Evolutionary conservation across 2,888 invertebrate genomes (phyloP).

Genomic region (Lordiphosa andalusiaca): DNA sequence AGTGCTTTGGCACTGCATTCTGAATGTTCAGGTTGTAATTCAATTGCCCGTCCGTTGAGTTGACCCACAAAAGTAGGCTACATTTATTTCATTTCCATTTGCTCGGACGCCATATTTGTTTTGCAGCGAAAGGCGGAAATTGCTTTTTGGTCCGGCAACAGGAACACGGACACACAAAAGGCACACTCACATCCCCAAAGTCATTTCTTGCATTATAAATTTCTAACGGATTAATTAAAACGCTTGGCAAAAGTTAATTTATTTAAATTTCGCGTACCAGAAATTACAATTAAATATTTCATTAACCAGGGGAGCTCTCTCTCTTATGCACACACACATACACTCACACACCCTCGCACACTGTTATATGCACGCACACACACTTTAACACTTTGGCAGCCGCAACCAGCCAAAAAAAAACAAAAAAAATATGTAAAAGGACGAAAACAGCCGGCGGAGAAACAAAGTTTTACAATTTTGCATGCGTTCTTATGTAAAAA

Average conservation of each 20-base stretch:
- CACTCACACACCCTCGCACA: constrained; percentile 11
- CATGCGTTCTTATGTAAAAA: constrained; percentile 6
- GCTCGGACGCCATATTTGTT: neutral
- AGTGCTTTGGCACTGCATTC: constrained; percentile 27
- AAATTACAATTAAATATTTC: constrained; percentile 72
- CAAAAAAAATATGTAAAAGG: neutral
- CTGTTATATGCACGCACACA: constrained; percentile 18
- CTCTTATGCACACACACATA: constrained; percentile 13
- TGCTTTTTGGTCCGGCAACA: neutral
- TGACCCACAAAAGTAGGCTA: constrained; percentile 27
- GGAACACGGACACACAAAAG: no score
- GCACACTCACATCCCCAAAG: neutral
- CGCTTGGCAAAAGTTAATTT: constrained; percentile 59
- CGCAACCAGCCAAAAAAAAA: constrained; percentile 18
- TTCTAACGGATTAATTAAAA: constrained; percentile 60
- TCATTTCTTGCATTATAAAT: constrained; percentile 21
- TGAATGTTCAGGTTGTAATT: constrained; percentile 58
- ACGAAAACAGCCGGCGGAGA: neutral
- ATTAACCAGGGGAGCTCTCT: constrained; percentile 46
- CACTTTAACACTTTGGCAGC: constrained; percentile 37
- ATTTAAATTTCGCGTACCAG: constrained; percentile 52
- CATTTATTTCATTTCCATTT: constrained; percentile 18
- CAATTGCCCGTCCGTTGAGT: constrained; percentile 54
- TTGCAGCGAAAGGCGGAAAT: neutral
- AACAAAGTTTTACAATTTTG: constrained; percentile 43